These are phyloP conservation scores for Recurvirostra avosetta DNA, from an alignment of 2,113 vertebrate genomes.

Conservation along the genomic window DNA sequence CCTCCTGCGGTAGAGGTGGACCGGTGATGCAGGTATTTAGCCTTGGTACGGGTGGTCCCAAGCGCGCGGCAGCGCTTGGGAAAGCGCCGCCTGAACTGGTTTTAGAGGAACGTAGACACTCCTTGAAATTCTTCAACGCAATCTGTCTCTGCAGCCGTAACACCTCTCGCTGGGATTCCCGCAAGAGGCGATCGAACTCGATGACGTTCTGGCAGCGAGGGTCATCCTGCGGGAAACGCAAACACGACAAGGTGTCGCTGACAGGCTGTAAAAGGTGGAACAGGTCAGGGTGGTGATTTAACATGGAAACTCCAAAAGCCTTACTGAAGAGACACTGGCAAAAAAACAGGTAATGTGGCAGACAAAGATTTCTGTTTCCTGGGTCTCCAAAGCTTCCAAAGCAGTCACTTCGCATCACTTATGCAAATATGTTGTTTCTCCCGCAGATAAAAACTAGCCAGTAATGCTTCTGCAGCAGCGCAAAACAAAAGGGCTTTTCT, in stretches of 20 bases:
- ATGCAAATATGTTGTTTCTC: background rate
- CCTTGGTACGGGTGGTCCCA: background rate
- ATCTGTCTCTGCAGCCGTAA: slow-evolving; percentile 93
- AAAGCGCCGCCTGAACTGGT: background rate
- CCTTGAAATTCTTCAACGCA: slow-evolving; percentile 78
- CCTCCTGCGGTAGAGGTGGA: background rate
- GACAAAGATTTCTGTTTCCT: background rate
- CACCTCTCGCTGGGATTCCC: slow-evolving; percentile 93
- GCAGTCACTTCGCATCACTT: background rate
- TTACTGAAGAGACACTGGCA: background rate
- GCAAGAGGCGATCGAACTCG: slow-evolving; percentile 87
- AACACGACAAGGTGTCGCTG: rapidly evolving
- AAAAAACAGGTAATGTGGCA: background rate
- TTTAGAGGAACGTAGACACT: slow-evolving; percentile 5
- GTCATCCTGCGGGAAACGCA: slow-evolving; percentile 28
- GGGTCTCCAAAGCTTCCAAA: background rate
- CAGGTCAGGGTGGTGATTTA: background rate
- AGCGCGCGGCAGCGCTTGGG: rapidly evolving
- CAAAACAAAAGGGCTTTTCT: background rate
- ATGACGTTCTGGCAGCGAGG: slow-evolving; percentile 67
- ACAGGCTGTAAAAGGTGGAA: background rate
- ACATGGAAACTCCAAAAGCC: background rate
- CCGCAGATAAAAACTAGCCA: background rate
- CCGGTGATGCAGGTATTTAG: background rate
- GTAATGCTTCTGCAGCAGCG: background rate